Evolutionary conservation across 2,797 vertebrate species (phyloP).

Genomic region (Anabas testudineus): DNA sequence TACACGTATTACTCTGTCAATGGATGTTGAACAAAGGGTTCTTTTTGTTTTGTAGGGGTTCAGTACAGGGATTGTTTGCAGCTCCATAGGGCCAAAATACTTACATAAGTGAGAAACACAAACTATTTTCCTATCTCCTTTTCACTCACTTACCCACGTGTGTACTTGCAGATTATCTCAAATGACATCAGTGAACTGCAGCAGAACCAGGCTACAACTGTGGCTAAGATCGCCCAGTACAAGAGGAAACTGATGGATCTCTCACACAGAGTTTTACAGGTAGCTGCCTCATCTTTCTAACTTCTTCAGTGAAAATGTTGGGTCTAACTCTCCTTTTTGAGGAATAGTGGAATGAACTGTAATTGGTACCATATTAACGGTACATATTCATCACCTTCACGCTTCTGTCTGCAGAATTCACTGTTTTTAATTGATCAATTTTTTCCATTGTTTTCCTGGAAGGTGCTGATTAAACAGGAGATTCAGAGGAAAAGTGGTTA

Average conservation of each 20-base stretch:
- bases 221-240: conserved; percentile 98
- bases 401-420: not conserved
- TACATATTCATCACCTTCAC: conserved; percentile 9
- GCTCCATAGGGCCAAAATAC: not conserved
- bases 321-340: not conserved
- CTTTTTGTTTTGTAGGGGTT: not conserved
- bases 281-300: conserved; percentile 59
- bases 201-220: conserved; percentile 97
- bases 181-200: conserved; percentile 97
- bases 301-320: not conserved
- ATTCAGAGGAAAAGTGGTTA: conserved; percentile 98
- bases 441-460: conserved; percentile 30
- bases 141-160: not conserved
- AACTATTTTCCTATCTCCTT: conserved; percentile 1
- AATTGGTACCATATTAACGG: not conserved
- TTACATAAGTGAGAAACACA: conserved; percentile 1
- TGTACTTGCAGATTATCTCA: conserved; percentile 90
- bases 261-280: conserved; percentile 96
- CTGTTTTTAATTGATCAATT: conserved; percentile 3
- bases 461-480: conserved; percentile 98
- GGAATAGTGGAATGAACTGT: not conserved
- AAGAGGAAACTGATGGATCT: conserved; percentile 99
- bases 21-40: not conserved
- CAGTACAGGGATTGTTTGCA: no score
- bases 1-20: not conserved